phyloP scores from a whole-genome alignment of 2,113 vertebrate genomes.

The Percopsis transmontana region DNA sequence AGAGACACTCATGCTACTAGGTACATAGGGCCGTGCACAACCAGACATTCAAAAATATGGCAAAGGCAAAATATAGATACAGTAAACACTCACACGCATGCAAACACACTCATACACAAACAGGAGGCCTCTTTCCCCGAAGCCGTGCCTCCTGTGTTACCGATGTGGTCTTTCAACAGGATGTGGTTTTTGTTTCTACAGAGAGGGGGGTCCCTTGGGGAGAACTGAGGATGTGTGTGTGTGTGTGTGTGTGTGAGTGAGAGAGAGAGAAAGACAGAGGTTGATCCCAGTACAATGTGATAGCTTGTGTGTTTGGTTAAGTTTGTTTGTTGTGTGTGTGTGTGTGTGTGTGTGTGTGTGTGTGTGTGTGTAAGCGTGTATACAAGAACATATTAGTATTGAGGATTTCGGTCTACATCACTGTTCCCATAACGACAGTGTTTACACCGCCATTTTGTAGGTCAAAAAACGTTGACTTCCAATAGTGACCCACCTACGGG shows the following conservation, averaged over 20 bases:
- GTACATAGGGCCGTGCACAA: neutral
- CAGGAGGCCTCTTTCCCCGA: constrained; percentile 7
- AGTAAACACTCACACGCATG: neutral
- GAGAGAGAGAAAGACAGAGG: neutral
- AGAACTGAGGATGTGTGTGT: constrained; percentile 5
- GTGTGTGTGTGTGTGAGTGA: constrained; percentile 1
- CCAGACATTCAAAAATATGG: neutral
- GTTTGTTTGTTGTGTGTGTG: neutral
- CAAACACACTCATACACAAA: neutral
- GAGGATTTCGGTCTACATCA: too few relatives aligned
- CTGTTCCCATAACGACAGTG: too few relatives aligned
- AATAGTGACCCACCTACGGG: too few relatives aligned
- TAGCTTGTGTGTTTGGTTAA: neutral
- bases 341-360: neutral
- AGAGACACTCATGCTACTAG: constrained; percentile 1
- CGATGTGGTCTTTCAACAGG: constrained; percentile 52
- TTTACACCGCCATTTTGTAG: too few relatives aligned
- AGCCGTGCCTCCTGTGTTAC: constrained; percentile 28
- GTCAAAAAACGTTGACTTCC: too few relatives aligned
- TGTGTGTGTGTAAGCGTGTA: neutral
- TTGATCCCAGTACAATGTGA: neutral
- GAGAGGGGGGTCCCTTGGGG: neutral
- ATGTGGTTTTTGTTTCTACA: constrained; percentile 49
- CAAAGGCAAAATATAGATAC: too few relatives aligned
- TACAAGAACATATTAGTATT: neutral